These are phyloP conservation scores for Anagrus nilaparvatae DNA, from an alignment of 1,140 invertebrate genomes.

Conservation along the genomic window DNA sequence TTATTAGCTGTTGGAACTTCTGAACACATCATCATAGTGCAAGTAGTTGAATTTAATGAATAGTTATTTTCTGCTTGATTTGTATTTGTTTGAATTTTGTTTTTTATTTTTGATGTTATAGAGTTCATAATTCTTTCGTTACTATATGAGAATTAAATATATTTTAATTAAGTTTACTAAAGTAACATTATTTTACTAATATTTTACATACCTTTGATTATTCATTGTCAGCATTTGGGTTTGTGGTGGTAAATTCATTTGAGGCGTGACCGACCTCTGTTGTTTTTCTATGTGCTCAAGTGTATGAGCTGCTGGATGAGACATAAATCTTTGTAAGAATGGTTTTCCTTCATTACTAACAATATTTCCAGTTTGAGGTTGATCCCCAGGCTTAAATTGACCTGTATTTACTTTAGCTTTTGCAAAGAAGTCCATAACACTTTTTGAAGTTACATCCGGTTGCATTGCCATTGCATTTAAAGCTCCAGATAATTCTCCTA, in stretches of 20 bases:
- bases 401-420: constrained; percentile 57
- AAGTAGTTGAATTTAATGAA: constrained; percentile 9
- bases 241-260: constrained; percentile 27
- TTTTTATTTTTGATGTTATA: constrained; percentile 13
- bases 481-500: constrained; percentile 24
- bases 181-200: background rate
- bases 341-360: constrained; percentile 42
- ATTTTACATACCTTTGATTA: constrained; percentile 15
- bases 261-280: constrained; percentile 62
- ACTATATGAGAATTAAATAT: constrained; percentile 1
- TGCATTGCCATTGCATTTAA: constrained; percentile 25
- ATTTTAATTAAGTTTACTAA: background rate
- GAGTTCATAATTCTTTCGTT: constrained; percentile 15
- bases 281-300: constrained; percentile 84
- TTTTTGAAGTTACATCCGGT: constrained; percentile 52
- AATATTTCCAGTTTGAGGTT: constrained; percentile 35
- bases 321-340: constrained; percentile 59
- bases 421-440: constrained; percentile 77
- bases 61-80: constrained; percentile 8
- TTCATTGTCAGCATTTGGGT: constrained; percentile 17
- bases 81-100: constrained; percentile 13
- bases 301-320: constrained; percentile 63
- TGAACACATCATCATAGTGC: constrained; percentile 12
- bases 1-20: constrained; percentile 18
- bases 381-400: constrained; percentile 34